A percentile compares a stretch with the other conserved stretches of the same genome.
These are phyloP conservation scores for Tupiocoris notatus DNA, from an alignment of 2,888 invertebrate species.

Conservation along the genomic window DNA sequence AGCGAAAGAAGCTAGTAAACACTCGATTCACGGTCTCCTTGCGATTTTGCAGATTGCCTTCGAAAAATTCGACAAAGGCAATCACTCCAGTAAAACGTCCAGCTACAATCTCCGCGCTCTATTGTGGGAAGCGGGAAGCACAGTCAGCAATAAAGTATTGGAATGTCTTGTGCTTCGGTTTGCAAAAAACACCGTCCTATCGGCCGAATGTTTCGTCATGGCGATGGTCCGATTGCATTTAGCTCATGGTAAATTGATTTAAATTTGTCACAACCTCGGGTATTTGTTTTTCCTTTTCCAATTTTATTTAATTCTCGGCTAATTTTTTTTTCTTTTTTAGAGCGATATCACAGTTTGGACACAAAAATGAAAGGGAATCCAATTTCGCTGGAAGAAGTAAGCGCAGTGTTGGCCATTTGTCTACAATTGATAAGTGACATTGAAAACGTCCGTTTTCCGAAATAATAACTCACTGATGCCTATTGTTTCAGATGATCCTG, in stretches of 20 bases:
- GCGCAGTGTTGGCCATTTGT: conserved; percentile 46
- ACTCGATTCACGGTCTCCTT: no score
- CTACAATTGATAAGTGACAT: background rate
- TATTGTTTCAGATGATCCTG: conserved; percentile 59
- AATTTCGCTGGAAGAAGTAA: conserved; percentile 68
- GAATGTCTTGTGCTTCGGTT: conserved; percentile 69
- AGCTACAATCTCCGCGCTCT: conserved; percentile 65
- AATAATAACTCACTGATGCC: conserved; percentile 30
- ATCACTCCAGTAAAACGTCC: conserved; percentile 60
- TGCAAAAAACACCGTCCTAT: conserved; percentile 61
- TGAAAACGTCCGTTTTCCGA: background rate
- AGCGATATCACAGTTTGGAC: conserved; percentile 68
- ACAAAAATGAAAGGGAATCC: conserved; percentile 71
- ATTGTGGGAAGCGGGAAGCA: conserved; percentile 68
- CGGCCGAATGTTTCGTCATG: conserved; percentile 64
- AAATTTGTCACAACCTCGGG: no score
- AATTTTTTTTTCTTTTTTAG: conserved; percentile 56
- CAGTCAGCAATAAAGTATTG: conserved; percentile 72
- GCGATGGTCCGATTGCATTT: conserved; percentile 65
- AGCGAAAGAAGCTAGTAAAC: no score
- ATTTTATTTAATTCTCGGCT: background rate
- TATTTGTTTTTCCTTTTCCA: no score
- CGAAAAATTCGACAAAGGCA: conserved; percentile 61
- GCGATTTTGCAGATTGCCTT: conserved; percentile 58
- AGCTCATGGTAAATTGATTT: conserved; percentile 59